Evolutionary conservation across 2,888 invertebrate genomes (phyloP), one percentile per base, ranked within the genome.

Genomic region (Chorisops tibialis): DNA sequence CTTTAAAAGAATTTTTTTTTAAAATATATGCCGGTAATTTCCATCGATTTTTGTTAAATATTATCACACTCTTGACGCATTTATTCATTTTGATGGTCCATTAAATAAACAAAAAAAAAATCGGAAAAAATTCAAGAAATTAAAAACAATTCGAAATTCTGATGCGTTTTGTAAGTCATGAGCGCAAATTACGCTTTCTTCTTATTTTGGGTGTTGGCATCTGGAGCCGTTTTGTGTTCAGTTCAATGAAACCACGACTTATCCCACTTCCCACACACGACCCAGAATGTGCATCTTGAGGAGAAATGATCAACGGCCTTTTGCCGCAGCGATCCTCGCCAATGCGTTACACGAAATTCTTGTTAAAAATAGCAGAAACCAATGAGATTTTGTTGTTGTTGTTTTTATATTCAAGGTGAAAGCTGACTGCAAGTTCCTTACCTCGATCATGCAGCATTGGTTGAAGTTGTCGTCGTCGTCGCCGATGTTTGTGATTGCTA

Each of bases 381-480:
- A 19, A 37, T 39, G n/a, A 51, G 4, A 49, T 62, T 61, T 12
- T 52, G 16, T 21, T 3, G 14, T 7, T 45, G 56, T 62, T 18
- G 58, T 4, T 14, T 14, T 12, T 7, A 49, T 39, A n/a, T 16
- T 61, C 38, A 54, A 63, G 37, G 30, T 14, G 5, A 2, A 30
- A 30, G 9, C 9, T 30, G 5, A 7, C 30, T n/a, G n/a, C n/a
- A n/a, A n/a, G n/a, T 30, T 30, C 65, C 75, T 74, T 70, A 75
- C 75, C 73, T 74, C 71, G 18, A 67, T 70, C 56, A 71, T 72
- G 52, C 69, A 75, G 14, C 69, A 70, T 50, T 68, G 69, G 11
- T 68, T 70, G 59, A 54, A 56, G 9, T 24, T 24, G 12, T 22
- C 21, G 24, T 12, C 11, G 5, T 4, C 12, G 41, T 41, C 12